Evolutionary conservation across 53 echinoderm and acorn worm species (phyloP).

Genomic region (Echinometra lucunter): DNA sequence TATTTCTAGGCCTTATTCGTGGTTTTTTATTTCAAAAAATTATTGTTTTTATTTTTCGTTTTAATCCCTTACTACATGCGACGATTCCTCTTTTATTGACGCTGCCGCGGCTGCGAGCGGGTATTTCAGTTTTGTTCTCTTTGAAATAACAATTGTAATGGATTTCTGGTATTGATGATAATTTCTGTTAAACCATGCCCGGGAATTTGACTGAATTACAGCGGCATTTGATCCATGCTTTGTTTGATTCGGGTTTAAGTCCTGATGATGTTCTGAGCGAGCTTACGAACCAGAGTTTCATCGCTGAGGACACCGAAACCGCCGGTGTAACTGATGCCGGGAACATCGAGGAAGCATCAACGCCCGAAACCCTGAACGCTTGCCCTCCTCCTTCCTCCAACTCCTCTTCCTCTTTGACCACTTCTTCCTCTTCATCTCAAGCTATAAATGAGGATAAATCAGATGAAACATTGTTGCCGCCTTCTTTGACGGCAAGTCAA

Average conservation of each 20-base stretch:
- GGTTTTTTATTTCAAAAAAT: neutral
- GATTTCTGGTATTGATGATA: neutral
- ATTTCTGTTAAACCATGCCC: slow-evolving; percentile 74
- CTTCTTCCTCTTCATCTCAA: neutral
- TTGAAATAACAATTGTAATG: slow-evolving; percentile 20
- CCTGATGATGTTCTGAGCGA: slow-evolving; percentile 82
- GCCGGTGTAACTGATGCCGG: neutral
- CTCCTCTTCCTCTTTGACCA: slow-evolving; percentile 2
- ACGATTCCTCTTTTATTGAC: neutral
- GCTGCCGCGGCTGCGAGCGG: neutral
- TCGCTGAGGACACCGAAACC: slow-evolving; percentile 18
- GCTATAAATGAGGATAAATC: slow-evolving; percentile 53
- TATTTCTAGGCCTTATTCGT: neutral
- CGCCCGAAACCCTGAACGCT: neutral
- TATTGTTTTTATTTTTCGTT: neutral
- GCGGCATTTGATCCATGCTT: slow-evolving; percentile 82
- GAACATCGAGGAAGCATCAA: neutral
- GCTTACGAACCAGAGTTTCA: slow-evolving; percentile 63
- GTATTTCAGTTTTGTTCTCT: neutral
- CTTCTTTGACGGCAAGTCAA: slow-evolving; percentile 55
- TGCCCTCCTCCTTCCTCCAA: slow-evolving; percentile 6
- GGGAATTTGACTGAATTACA: slow-evolving; percentile 86
- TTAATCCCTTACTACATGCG: neutral
- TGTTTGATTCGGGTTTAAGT: slow-evolving; percentile 80
- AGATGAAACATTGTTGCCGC: slow-evolving; percentile 58